Percentiles rank a stretch among this genome's conserved stretches.
Evolutionary conservation across 1,140 invertebrate species (phyloP).

Genomic region (Lepeophtheirus salmonis): DNA sequence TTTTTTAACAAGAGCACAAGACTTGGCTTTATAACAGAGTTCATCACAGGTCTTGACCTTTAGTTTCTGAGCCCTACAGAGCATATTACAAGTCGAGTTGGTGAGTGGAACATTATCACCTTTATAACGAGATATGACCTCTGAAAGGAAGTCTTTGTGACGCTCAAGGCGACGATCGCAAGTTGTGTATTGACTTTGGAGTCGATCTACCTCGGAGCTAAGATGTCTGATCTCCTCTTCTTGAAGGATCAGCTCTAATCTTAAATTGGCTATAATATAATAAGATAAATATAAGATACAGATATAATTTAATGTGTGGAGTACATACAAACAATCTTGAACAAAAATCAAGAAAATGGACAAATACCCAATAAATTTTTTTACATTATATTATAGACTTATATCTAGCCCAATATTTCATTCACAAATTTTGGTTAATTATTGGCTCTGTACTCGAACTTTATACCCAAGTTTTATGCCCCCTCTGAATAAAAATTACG

Average conservation of each 20-base stretch:
- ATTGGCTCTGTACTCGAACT: too few species aligned
- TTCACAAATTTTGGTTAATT: too few species aligned
- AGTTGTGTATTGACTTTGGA: background rate
- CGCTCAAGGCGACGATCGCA: background rate
- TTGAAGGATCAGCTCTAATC: background rate
- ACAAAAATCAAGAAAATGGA: too few species aligned
- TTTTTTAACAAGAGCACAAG: background rate
- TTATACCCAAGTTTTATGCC: too few species aligned
- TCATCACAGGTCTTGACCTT: background rate
- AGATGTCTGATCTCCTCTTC: background rate
- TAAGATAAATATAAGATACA: too few species aligned
- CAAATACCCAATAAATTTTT: too few species aligned
- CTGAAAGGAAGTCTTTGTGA: background rate
- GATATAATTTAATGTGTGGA: too few species aligned
- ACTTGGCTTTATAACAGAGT: background rate
- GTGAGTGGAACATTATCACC: background rate
- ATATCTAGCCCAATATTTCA: too few species aligned
- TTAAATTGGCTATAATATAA: background rate
- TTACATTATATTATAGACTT: too few species aligned
- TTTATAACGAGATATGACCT: background rate
- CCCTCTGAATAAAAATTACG: too few species aligned
- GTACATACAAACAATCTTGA: too few species aligned
- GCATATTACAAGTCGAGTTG: background rate
- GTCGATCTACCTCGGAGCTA: background rate
- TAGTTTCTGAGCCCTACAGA: background rate